These are phyloP conservation scores for Ochlodes sylvanus DNA, from an alignment of 2,888 invertebrate genomes.

Conservation along the genomic window DNA sequence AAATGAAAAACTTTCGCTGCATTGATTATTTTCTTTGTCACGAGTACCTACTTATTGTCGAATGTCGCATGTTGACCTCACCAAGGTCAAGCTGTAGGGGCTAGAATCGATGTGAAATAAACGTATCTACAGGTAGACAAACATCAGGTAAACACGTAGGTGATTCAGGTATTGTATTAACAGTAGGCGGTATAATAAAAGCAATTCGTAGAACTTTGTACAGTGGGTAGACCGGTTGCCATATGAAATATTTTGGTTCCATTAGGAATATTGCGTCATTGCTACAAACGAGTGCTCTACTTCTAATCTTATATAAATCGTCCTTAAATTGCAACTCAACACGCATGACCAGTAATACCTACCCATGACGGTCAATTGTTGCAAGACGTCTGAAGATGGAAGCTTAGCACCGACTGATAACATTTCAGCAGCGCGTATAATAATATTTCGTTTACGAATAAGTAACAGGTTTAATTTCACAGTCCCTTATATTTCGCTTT, in stretches of 20 bases:
- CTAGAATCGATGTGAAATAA: slow-evolving; percentile 30
- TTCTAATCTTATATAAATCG: slow-evolving; percentile 14
- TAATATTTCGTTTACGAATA: no score
- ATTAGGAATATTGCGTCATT: slow-evolving; percentile 41
- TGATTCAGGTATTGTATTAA: slow-evolving; percentile 5
- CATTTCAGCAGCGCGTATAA: no score
- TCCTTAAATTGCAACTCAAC: slow-evolving; percentile 40
- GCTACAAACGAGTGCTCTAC: slow-evolving; percentile 38
- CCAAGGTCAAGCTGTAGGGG: slow-evolving; percentile 53
- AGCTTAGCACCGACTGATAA: no score
- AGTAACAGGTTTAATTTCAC: no score
- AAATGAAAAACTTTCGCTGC: slow-evolving; percentile 55
- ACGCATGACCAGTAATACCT: slow-evolving; percentile 24
- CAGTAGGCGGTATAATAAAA: slow-evolving; percentile 3
- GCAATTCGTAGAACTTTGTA: not conserved
- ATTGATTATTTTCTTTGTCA: slow-evolving; percentile 48
- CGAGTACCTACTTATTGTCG: slow-evolving; percentile 51
- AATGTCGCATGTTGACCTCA: slow-evolving; percentile 45
- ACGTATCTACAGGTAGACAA: slow-evolving; percentile 3
- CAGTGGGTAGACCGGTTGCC: slow-evolving; percentile 25
- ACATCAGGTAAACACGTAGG: slow-evolving; percentile 7
- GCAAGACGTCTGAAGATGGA: no score
- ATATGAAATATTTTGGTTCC: slow-evolving; percentile 42
- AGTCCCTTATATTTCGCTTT: no score
- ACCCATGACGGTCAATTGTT: no score